These are phyloP conservation scores for Cyprinodon diabolis DNA, from an alignment of 2,797 vertebrate genomes.

Conservation along the genomic window DNA sequence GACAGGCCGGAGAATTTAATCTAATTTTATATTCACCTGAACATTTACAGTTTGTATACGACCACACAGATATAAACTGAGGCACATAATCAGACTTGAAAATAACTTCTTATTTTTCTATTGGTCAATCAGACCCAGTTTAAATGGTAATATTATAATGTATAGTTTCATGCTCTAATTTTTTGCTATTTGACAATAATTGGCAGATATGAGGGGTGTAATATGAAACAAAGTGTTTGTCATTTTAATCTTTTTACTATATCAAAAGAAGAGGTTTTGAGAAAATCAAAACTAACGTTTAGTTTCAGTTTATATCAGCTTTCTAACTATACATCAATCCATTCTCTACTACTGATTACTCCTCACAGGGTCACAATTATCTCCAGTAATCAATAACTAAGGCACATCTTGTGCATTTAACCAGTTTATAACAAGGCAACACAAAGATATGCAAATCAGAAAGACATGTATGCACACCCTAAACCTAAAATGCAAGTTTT, in stretches of 20 bases:
- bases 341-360: no score
- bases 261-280: no score
- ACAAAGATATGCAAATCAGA: no score
- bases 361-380: no score
- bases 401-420: no score
- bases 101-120: background rate
- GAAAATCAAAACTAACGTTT: no score
- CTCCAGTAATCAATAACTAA: no score
- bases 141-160: background rate
- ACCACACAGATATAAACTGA: conserved; percentile 31
- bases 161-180: background rate
- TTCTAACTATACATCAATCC: no score
- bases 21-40: conserved; percentile 60
- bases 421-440: no score
- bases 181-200: background rate
- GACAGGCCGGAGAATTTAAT: conserved; percentile 43
- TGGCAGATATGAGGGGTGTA: background rate
- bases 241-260: no score
- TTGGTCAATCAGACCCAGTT: background rate
- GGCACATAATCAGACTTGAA: background rate
- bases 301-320: no score
- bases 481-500: background rate
- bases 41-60: conserved; percentile 47
- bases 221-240: background rate
- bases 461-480: background rate